These are phyloP conservation scores for Turdus rufiventris DNA, from an alignment of 2,113 vertebrate species.

Conservation along the genomic window DNA sequence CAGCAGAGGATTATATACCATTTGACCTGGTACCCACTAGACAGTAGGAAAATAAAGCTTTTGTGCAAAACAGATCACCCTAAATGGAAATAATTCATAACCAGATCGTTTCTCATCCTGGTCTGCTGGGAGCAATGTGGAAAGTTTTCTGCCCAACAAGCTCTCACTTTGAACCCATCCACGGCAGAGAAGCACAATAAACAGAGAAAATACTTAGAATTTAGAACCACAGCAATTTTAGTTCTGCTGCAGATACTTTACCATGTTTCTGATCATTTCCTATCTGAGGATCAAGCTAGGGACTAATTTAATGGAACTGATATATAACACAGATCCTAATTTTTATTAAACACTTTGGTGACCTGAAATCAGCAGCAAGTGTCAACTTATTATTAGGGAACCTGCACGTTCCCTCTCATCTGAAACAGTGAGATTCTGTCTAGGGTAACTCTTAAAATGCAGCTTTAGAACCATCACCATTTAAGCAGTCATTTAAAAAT, in stretches of 20 bases:
- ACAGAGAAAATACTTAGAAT: neutral
- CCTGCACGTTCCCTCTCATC: neutral
- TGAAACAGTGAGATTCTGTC: neutral
- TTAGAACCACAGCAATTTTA: neutral
- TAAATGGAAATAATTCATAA: constrained; percentile 13
- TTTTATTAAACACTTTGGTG: neutral
- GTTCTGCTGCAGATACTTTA: neutral
- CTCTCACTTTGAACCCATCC: neutral
- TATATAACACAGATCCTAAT: neutral
- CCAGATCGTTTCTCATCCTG: neutral
- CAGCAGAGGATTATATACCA: neutral
- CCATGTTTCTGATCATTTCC: neutral
- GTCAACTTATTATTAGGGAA: neutral
- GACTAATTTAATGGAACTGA: neutral
- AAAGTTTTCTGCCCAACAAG: neutral
- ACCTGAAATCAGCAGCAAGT: neutral
- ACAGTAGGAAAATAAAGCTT: neutral
- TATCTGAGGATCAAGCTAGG: neutral
- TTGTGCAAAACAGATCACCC: neutral
- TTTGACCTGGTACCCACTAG: constrained; percentile 22
- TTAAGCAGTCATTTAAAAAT: neutral
- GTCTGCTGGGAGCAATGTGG: neutral
- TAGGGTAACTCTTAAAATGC: neutral
- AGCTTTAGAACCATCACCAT: neutral
- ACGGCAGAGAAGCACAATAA: neutral